Evolutionary conservation across 2,113 vertebrate species (phyloP).

Genomic region (Petrocephalus microphthalmus): DNA sequence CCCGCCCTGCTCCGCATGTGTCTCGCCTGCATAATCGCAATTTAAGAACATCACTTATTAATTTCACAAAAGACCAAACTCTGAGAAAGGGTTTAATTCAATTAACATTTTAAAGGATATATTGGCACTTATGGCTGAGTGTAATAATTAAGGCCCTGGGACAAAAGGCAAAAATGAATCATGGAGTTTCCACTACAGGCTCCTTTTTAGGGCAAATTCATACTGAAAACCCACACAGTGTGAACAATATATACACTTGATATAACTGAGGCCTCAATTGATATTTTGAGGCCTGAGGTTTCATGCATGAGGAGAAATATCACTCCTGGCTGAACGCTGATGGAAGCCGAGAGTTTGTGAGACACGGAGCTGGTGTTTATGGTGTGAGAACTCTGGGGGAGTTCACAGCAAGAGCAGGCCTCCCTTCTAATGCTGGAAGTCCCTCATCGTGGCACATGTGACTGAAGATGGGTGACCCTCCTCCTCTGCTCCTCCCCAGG

Average conservation of each 20-base stretch:
- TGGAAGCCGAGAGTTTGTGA: neutral
- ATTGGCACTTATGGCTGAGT: slow-evolving; percentile 5
- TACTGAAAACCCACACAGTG: neutral
- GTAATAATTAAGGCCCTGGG: neutral
- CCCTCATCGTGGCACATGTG: neutral
- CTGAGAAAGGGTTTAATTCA: slow-evolving; percentile 28
- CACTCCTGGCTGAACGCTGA: neutral
- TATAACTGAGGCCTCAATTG: neutral
- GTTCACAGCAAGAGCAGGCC: neutral
- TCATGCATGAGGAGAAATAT: neutral
- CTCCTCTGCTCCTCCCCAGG: neutral
- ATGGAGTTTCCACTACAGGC: neutral
- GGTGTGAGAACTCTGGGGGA: neutral
- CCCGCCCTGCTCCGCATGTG: neutral
- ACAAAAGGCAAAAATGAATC: slow-evolving; percentile 9
- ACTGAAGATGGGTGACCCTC: neutral
- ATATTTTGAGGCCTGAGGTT: neutral
- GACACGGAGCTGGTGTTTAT: neutral
- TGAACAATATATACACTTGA: neutral
- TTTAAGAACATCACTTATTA: slow-evolving; percentile 29
- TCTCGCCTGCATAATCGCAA: slow-evolving; percentile 26
- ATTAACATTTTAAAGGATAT: slow-evolving; percentile 29
- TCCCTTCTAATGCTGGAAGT: neutral
- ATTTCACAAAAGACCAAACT: slow-evolving; percentile 29
- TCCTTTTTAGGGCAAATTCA: neutral